Conservation (phyloP, 1,140 invertebrate species). For the Brachionus paranguensis region DNA sequence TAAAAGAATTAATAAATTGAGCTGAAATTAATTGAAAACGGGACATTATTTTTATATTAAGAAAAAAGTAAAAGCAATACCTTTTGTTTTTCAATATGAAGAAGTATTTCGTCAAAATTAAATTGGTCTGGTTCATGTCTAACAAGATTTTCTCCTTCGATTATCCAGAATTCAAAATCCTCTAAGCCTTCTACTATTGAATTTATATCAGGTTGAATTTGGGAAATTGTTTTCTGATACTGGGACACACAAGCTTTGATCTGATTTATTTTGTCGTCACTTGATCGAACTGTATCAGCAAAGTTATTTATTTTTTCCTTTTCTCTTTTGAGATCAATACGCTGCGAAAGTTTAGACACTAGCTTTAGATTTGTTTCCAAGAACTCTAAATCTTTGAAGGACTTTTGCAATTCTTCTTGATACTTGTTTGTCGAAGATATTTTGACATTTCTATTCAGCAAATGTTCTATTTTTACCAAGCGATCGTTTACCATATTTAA, state of each 20-base stretch:
- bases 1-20: neutral
- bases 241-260: neutral
- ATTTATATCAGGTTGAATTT: neutral
- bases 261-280: neutral
- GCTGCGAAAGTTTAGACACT: neutral
- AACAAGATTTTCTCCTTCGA: conserved; percentile 14
- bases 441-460: conserved; percentile 7
- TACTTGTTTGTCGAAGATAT: neutral
- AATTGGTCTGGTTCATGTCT: conserved; percentile 18
- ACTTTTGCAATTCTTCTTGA: conserved; percentile 1
- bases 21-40: too few species aligned
- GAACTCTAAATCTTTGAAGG: conserved; percentile 9
- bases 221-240: neutral
- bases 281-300: neutral
- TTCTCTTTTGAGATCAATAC: conserved; percentile 2
- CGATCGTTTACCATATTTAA: conserved; percentile 29
- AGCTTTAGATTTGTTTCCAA: conserved; percentile 30
- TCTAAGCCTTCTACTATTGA: neutral
- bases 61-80: neutral
- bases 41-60: too few species aligned
- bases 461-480: neutral
- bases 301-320: neutral
- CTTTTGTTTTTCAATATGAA: conserved; percentile 32
- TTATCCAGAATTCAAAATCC: conserved; percentile 20
- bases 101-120: conserved; percentile 27